A percentile compares a stretch with the other conserved stretches of the same genome.
phyloP scores from a whole-genome alignment of 2,888 invertebrate species.

The Villa cingulata region DNA sequence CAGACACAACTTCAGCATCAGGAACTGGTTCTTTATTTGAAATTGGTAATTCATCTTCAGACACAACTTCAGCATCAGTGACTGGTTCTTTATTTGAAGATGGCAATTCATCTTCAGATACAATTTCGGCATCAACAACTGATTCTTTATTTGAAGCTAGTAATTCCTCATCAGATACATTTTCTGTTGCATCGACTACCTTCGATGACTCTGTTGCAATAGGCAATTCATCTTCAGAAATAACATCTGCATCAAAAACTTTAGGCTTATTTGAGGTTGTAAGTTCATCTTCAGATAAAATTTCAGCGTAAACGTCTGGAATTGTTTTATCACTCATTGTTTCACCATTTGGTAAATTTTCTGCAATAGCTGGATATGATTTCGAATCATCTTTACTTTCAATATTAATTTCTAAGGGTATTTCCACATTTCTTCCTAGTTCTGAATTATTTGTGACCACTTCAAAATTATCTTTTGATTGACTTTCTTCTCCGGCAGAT shows the following conservation, averaged over 20 bases:
- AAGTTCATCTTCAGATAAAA: conserved; percentile 70
- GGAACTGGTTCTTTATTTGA: conserved; percentile 34
- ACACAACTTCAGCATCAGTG: conserved; percentile 73
- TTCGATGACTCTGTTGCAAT: conserved; percentile 4
- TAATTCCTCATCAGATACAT: conserved; percentile 72
- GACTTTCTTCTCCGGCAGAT: conserved; percentile 28
- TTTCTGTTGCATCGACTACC: conserved; percentile 54
- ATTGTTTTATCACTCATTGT: conserved; percentile 12
- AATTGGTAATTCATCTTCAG: conserved; percentile 58
- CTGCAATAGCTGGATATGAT: conserved; percentile 29
- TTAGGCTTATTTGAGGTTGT: conserved; percentile 36
- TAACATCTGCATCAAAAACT: conserved; percentile 76
- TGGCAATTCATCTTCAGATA: conserved; percentile 60
- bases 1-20: conserved; percentile 65
- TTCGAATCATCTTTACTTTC: conserved; percentile 24
- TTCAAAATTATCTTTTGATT: conserved; percentile 13
- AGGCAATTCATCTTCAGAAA: conserved; percentile 60
- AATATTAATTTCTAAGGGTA: conserved; percentile 21
- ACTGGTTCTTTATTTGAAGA: too few species aligned
- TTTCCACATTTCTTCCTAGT: conserved; percentile 19
- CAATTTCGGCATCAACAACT: conserved; percentile 68
- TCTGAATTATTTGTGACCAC: conserved; percentile 21
- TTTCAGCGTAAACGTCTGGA: conserved; percentile 59
- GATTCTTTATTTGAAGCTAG: too few species aligned
- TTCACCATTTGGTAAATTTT: conserved; percentile 24